phyloP scores from a whole-genome alignment of 2,113 vertebrate species.

The Aegotheles bennettii region DNA sequence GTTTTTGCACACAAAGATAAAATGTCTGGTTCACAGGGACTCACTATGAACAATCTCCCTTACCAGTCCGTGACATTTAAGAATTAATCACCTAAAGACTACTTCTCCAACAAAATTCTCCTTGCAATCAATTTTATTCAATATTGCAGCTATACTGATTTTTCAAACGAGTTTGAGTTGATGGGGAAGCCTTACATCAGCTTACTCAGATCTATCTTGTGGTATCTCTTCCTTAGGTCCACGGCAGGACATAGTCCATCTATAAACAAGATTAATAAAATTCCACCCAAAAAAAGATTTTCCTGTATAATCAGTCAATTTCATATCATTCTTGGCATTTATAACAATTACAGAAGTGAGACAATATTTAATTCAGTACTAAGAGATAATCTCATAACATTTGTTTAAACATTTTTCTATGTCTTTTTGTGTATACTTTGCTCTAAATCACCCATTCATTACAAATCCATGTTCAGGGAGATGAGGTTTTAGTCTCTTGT shows the following conservation, averaged over 20 bases:
- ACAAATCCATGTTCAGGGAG: not conserved
- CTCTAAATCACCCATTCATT: not conserved
- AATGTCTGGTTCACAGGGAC: rapidly evolving
- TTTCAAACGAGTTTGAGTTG: not conserved
- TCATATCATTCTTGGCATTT: not conserved
- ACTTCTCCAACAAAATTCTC: not conserved
- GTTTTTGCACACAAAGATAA: not conserved
- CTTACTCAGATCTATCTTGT: not conserved
- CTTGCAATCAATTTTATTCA: not conserved
- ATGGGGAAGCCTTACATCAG: not conserved
- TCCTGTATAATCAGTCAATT: not conserved
- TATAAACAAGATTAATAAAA: not conserved
- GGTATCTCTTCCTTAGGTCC: not conserved
- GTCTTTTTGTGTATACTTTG: not conserved
- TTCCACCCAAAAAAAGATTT: not conserved
- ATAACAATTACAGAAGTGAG: not conserved
- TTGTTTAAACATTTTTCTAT: not conserved
- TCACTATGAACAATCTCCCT: not conserved
- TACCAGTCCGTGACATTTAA: not conserved
- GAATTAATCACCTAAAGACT: not conserved
- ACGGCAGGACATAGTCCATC: not conserved
- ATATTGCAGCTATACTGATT: not conserved
- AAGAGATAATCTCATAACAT: not conserved
- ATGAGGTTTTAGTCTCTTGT: not conserved
- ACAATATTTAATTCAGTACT: not conserved